These are phyloP conservation scores for Apoda limacodes DNA, from an alignment of 2,888 invertebrate genomes.

Conservation along the genomic window DNA sequence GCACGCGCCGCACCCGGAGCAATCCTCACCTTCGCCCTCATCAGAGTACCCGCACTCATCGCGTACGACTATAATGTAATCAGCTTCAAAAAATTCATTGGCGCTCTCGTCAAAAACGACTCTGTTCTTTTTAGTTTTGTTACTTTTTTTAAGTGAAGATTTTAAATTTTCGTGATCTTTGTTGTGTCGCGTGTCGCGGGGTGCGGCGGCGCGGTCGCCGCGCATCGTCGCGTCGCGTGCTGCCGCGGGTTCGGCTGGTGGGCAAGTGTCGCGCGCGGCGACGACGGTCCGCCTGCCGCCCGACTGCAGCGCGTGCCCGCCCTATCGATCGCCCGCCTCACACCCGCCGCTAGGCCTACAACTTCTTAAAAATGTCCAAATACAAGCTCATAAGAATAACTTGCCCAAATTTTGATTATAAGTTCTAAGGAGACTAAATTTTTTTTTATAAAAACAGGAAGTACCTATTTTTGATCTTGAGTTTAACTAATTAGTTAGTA, in stretches of 20 bases:
- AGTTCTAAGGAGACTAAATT: too few relatives aligned
- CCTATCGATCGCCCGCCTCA: slow-evolving; percentile 50
- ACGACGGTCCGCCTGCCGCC: too few relatives aligned
- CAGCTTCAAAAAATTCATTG: slow-evolving; percentile 92
- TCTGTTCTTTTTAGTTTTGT: slow-evolving; percentile 78
- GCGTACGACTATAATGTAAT: slow-evolving; percentile 90
- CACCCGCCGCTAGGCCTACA: too few relatives aligned
- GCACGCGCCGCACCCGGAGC: slow-evolving; percentile 68
- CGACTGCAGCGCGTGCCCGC: slow-evolving; percentile 55
- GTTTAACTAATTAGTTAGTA: too few relatives aligned
- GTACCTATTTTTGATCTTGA: too few relatives aligned
- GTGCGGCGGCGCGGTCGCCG: slow-evolving; percentile 58
- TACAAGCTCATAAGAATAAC: too few relatives aligned
- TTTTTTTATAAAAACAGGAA: too few relatives aligned
- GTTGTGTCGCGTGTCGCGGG: slow-evolving; percentile 68
- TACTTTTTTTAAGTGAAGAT: slow-evolving; percentile 82
- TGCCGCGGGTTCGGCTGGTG: too few relatives aligned
- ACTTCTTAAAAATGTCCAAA: too few relatives aligned
- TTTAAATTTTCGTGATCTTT: slow-evolving; percentile 75
- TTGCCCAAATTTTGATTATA: too few relatives aligned
- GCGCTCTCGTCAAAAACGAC: slow-evolving; percentile 91
- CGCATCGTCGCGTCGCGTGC: slow-evolving; percentile 55
- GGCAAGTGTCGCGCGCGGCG: too few relatives aligned
- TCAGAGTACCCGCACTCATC: slow-evolving; percentile 87
- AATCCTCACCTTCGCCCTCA: slow-evolving; percentile 82